Evolutionary conservation across 1,140 invertebrate species (phyloP).

Genomic region (Bombus turneri): DNA sequence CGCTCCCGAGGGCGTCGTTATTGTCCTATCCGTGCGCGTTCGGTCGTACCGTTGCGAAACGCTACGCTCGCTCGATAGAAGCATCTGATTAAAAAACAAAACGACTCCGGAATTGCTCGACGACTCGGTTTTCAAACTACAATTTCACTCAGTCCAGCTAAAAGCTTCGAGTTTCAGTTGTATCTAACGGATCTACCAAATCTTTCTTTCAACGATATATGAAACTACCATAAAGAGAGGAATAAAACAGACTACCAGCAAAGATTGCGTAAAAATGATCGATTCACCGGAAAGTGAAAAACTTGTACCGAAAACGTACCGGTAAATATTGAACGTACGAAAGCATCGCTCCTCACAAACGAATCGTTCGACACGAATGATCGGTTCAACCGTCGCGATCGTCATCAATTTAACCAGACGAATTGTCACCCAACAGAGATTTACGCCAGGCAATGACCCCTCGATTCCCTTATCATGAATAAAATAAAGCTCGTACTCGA

Average conservation of each 20-base stretch:
- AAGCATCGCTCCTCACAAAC: not conserved
- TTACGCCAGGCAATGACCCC: not conserved
- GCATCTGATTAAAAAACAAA: constrained; percentile 30
- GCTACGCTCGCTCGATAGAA: constrained; percentile 34
- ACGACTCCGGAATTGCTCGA: not conserved
- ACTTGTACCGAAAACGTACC: no score
- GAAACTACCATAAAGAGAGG: not conserved
- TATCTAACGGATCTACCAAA: not conserved
- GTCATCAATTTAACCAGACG: constrained; percentile 39
- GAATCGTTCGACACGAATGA: not conserved
- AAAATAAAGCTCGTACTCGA: constrained; percentile 68
- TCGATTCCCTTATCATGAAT: constrained; percentile 54
- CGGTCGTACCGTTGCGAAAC: constrained; percentile 9
- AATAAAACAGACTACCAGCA: not conserved
- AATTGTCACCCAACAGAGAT: constrained; percentile 37
- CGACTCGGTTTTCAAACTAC: not conserved
- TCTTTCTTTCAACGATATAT: not conserved
- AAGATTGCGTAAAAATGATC: not conserved
- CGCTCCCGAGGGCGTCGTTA: constrained; percentile 71
- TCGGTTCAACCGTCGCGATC: not conserved
- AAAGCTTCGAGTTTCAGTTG: not conserved
- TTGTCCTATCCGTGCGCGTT: constrained; percentile 51
- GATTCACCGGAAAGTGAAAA: no score
- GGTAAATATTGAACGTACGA: not conserved
- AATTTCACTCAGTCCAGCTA: not conserved